These are phyloP conservation scores for Pituophis catenifer DNA, from an alignment of 2,113 vertebrate genomes.

Conservation along the genomic window DNA sequence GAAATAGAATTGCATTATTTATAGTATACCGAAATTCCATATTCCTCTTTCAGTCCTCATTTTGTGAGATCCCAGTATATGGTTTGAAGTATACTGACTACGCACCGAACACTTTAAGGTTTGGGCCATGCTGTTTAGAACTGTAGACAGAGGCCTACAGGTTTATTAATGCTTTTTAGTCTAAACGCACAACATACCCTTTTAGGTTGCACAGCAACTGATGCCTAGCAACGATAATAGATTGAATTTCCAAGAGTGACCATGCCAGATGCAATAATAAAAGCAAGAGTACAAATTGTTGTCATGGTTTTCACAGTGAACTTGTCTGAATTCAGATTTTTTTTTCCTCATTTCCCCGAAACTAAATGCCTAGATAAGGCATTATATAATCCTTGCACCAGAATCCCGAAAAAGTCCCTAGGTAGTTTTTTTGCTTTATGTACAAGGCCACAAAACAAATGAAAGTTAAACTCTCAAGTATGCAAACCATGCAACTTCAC, in stretches of 20 bases:
- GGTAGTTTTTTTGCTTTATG: constrained; percentile 8
- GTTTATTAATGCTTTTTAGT: constrained; percentile 71
- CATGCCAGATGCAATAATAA: constrained; percentile 76
- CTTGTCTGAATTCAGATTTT: constrained; percentile 58
- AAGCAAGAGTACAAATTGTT: constrained; percentile 75
- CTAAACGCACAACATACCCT: constrained; percentile 73
- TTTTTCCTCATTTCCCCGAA: constrained; percentile 52
- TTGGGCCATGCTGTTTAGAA: constrained; percentile 65
- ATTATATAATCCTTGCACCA: constrained; percentile 46
- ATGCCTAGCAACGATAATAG: constrained; percentile 76
- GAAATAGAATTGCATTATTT: neutral
- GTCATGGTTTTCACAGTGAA: constrained; percentile 73
- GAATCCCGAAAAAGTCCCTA: constrained; percentile 32
- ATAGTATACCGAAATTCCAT: neutral
- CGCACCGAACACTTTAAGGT: constrained; percentile 61
- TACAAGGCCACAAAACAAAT: constrained; percentile 19
- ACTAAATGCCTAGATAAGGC: constrained; percentile 51
- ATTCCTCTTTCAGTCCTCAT: constrained; percentile 49
- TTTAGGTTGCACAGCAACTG: constrained; percentile 78
- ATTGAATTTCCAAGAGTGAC: constrained; percentile 80
- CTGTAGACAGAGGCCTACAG: constrained; percentile 60
- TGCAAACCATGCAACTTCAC: constrained; percentile 19
- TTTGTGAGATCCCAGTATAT: constrained; percentile 53
- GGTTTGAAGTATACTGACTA: constrained; percentile 54
- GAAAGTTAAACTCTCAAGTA: constrained; percentile 30